Percentiles rank a stretch among this genome's conserved stretches.
Evolutionary conservation across 2,797 vertebrate species (phyloP).

Genomic region (Channa striata): DNA sequence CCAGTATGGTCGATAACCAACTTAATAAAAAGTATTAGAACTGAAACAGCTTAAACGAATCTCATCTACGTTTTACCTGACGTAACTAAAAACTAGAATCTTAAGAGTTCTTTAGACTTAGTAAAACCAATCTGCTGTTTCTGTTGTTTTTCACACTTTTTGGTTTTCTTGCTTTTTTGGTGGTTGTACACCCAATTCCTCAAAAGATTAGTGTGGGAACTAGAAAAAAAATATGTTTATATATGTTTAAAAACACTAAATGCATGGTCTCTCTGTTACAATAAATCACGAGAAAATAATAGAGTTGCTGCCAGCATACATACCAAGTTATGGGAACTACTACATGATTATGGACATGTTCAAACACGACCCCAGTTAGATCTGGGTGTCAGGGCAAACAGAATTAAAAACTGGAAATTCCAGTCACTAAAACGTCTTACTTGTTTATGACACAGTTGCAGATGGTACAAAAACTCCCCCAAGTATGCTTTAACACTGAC

Average conservation of each 20-base stretch:
- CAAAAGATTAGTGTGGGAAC: background rate
- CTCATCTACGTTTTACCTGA: background rate
- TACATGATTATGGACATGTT: slow-evolving; percentile 67
- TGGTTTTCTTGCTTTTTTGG: too few relatives aligned
- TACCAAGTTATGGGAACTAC: slow-evolving; percentile 35
- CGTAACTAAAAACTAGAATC: background rate
- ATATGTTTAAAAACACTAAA: slow-evolving; percentile 11
- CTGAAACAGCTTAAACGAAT: background rate
- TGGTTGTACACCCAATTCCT: background rate
- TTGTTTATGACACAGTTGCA: slow-evolving; percentile 28
- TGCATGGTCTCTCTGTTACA: background rate
- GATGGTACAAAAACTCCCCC: background rate
- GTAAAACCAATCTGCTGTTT: background rate
- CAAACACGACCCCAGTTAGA: slow-evolving; percentile 66
- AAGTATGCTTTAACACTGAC: background rate
- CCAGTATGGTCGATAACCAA: slow-evolving; percentile 41
- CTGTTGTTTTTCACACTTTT: background rate
- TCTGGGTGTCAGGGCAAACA: slow-evolving; percentile 59
- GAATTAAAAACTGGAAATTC: slow-evolving; percentile 76
- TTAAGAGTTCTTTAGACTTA: background rate
- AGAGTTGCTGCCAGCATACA: background rate
- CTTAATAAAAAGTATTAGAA: slow-evolving; percentile 6
- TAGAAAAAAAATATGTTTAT: background rate
- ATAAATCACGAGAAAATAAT: background rate
- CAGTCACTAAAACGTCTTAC: slow-evolving; percentile 57